Base-by-base conservation (phyloP, 2,113 vertebrate species). In the Tetrax tetrax region DNA sequence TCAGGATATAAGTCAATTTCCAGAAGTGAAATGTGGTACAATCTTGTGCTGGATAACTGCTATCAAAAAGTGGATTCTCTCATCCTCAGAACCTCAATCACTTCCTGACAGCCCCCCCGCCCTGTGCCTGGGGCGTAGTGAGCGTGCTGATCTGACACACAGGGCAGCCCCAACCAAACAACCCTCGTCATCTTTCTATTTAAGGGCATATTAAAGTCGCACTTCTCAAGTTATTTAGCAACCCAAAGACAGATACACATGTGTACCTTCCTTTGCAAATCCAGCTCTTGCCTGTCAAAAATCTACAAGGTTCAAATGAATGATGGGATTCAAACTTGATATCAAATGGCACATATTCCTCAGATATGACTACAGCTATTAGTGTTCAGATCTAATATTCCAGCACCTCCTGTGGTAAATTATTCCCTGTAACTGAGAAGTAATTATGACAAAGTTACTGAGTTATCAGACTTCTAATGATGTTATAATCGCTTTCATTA, bases 381-480 rank as follows among this genome's bases (percentile, higher is more conserved):
- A 86, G 29, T 14, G 4, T 14, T 81, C 6, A 0, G 25, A 77
- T 43, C 33, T 48, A 86, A 61, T 38, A 77, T 88, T 90, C 66
- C 83, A 70, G 53, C 56, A 94, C 41, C 72, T 93, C 64, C 60
- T 33, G 22, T 41, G 27, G 47, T 81, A 93, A 92, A 93, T 93
- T 89, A 89, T 57, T 92, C 72, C 79, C 64, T 87, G 35, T 63
- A 92, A 95, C 68, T 31, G 43, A 92, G 56, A 87, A 92, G 85
- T 38, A 94, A 96, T 95, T 93, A 96, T 70, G 57, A 41, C 64
- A 47, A 92, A 94, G 79, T 92, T 89, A 90, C 64, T 93, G 72
- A 64, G 86, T 95, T 96, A 93, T 95, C 90, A 94, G 83, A 89
- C 68, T 87, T 84, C 33, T 90, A 96, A 92, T 59, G 68, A 81